Evolutionary conservation across 2,797 vertebrate genomes (phyloP), one percentile per base, ranked within the genome.

Genomic region (Semotilus atromaculatus): DNA sequence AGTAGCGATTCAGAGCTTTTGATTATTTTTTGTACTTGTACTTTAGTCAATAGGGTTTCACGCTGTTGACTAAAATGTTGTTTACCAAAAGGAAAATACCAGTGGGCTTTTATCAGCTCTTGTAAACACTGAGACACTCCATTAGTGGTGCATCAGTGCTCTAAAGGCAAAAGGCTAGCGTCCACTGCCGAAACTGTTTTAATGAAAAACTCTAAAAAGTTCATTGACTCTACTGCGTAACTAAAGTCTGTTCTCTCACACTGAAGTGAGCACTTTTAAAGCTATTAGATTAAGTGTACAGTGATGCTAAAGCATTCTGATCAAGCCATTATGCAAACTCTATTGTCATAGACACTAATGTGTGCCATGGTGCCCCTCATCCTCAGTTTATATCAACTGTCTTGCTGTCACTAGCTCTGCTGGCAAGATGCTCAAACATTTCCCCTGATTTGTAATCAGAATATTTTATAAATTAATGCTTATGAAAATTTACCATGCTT

Each of bases 81-180:
- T 82, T 73, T 72, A 73, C 80, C 80, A 60, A 72, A 82, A 45
- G 53, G 13, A 73, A 82, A 82, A 82, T 23, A 72, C 51, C 36
- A 60, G 53, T 72, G 26, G 53, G 51, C 53, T 81, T 81, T 81
- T 60, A 60, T 81, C 68, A 72, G 36, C 53, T 72, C 53, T 72
- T 72, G 68, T 38, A 43, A 72, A 53, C 53, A 29, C 53, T 4
- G 26, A 72, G 68, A 72, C 51, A 43, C 68, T 82, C 68, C 80
- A 72, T 72, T 82, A 82, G 80, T n/a, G 68, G 34, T 45, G 53
- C 68, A 72, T 73, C 53, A 72, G 11, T 58, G 68, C 36, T 72
- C 26, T 80, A 67, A 80, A 80, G 29, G 60, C 80, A 60, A 82
- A 71, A 68, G 67, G 48, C 67, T 71, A 31, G 53, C 21, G 19